phyloP scores from a whole-genome alignment of 2,888 invertebrate species.

The Rhingia rostrata region DNA sequence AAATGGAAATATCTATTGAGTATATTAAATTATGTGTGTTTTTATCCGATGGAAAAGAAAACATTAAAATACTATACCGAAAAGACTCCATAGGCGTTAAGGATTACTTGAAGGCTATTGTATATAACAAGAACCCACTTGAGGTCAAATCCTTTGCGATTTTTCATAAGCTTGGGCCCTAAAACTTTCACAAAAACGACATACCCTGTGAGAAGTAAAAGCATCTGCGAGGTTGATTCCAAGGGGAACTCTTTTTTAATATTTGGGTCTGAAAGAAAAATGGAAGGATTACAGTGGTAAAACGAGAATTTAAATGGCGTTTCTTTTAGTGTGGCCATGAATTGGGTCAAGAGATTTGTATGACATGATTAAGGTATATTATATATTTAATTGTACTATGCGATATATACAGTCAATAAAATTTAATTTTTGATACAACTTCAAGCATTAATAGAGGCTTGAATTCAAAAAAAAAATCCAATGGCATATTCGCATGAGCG shows the following conservation, averaged over 20 bases:
- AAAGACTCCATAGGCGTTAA: slow-evolving; percentile 84
- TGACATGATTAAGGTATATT: too few species aligned
- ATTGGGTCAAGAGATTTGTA: too few species aligned
- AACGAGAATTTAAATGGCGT: too few species aligned
- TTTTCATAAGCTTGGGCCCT: slow-evolving; percentile 89
- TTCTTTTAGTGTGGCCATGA: too few species aligned
- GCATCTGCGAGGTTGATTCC: slow-evolving; percentile 86
- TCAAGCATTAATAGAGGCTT: too few species aligned
- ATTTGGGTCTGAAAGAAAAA: slow-evolving; percentile 84
- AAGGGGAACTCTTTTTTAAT: slow-evolving; percentile 87
- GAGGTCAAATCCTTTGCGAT: slow-evolving; percentile 86
- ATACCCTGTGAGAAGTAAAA: slow-evolving; percentile 85
- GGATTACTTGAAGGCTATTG: slow-evolving; percentile 86
- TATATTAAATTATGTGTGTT: too few species aligned
- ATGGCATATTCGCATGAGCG: too few species aligned
- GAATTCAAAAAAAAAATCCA: too few species aligned
- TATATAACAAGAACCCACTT: slow-evolving; percentile 86
- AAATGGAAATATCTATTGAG: neutral
- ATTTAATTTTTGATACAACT: too few species aligned
- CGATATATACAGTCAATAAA: too few species aligned
- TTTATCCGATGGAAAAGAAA: too few species aligned
- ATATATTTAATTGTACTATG: too few species aligned
- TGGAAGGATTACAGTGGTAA: neutral
- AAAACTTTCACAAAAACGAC: slow-evolving; percentile 87
- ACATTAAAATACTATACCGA: slow-evolving; percentile 82